phyloP scores from a whole-genome alignment of 2,888 invertebrate genomes.

The Volucella bombylans region DNA sequence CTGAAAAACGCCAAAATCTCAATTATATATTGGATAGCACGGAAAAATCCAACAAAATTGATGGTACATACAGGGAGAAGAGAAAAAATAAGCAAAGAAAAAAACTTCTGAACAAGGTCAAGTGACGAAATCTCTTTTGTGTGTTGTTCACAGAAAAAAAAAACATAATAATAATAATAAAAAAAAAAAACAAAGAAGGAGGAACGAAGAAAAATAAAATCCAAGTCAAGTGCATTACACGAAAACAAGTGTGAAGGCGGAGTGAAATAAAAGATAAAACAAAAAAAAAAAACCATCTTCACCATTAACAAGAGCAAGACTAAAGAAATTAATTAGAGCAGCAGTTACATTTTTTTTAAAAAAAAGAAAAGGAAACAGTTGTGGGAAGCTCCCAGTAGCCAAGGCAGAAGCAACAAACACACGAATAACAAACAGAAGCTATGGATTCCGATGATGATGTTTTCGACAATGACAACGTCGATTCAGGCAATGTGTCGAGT shows the following conservation, averaged over 20 bases:
- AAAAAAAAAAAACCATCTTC: conserved; percentile 21
- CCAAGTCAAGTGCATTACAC: conserved; percentile 67
- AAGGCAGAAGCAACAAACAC: conserved; percentile 40
- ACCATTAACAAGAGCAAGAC: conserved; percentile 11
- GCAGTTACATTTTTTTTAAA: conserved; percentile 15
- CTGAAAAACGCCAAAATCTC: not conserved
- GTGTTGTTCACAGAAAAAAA: conserved; percentile 55
- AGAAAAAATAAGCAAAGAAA: conserved; percentile 34
- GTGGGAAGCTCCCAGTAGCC: conserved; percentile 46
- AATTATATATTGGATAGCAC: not conserved
- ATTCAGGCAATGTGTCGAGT: conserved; percentile 93
- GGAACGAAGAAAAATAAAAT: conserved; percentile 14
- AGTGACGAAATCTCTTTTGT: conserved; percentile 71
- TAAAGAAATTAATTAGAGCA: conserved; percentile 57
- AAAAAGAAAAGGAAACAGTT: conserved; percentile 6
- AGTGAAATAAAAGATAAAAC: conserved; percentile 17
- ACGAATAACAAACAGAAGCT: not conserved
- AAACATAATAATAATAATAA: conserved; percentile 6
- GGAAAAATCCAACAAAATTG: conserved; percentile 32
- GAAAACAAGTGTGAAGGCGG: conserved; percentile 45
- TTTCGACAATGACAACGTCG: conserved; percentile 91
- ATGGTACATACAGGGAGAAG: conserved; percentile 28
- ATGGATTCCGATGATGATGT: conserved; percentile 98
- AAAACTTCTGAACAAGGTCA: conserved; percentile 72
- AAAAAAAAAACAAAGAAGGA: conserved; percentile 3